Evolutionary conservation across 2,888 invertebrate species (phyloP).

Genomic region (Holacanthella duospinosa): DNA sequence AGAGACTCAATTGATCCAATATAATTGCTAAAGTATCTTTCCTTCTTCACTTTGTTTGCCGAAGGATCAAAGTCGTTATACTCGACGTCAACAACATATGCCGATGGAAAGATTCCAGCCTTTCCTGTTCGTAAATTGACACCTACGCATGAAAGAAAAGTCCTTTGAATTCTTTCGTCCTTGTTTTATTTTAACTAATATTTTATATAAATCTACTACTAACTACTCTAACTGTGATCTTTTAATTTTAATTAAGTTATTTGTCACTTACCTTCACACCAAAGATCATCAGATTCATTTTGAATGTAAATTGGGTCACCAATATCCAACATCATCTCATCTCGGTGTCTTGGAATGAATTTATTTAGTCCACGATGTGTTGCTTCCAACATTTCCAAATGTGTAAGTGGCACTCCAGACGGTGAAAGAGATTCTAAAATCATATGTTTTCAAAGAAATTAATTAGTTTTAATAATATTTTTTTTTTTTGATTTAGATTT

Average conservation of each 20-base stretch:
- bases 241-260: background rate
- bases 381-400: slow-evolving; percentile 76
- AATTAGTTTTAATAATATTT: background rate
- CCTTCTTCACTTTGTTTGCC: slow-evolving; percentile 50
- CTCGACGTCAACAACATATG: slow-evolving; percentile 93
- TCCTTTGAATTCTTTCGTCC: background rate
- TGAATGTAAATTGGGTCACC: slow-evolving; percentile 95
- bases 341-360: slow-evolving; percentile 87
- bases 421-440: slow-evolving; percentile 46
- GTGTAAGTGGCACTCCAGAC: slow-evolving; percentile 66
- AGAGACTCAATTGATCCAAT: slow-evolving; percentile 92
- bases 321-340: slow-evolving; percentile 92
- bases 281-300: slow-evolving; percentile 90
- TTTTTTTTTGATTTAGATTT: too few species aligned
- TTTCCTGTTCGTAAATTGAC: slow-evolving; percentile 88
- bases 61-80: slow-evolving; percentile 90
- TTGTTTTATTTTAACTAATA: too few species aligned
- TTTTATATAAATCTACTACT: too few species aligned
- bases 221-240: too few species aligned
- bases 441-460: too few species aligned
- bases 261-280: slow-evolving; percentile 77
- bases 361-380: slow-evolving; percentile 92
- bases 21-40: slow-evolving; percentile 81
- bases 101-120: slow-evolving; percentile 91
- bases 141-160: slow-evolving; percentile 47